Percentiles rank a stretch among this genome's conserved stretches.
phyloP scores from a whole-genome alignment of 2,888 invertebrate species.

The Heteropelma amictum region DNA sequence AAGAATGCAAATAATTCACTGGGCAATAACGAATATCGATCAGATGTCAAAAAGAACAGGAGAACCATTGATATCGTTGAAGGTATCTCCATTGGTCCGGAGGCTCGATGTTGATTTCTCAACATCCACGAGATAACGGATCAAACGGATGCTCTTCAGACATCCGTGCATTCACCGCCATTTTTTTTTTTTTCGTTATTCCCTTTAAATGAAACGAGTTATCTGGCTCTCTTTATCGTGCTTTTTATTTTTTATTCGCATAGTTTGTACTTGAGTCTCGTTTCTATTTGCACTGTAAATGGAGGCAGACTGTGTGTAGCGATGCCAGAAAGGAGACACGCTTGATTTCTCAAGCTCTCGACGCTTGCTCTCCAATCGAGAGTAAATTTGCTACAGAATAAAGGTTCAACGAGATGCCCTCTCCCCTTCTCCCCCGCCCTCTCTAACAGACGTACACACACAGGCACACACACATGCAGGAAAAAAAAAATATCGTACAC shows the following conservation, averaged over 20 bases:
- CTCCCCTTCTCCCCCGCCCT: too few species aligned
- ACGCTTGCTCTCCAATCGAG: constrained; percentile 39
- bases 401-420: constrained; percentile 27
- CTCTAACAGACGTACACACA: neutral
- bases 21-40: too few species aligned
- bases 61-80: too few species aligned
- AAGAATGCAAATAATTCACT: neutral
- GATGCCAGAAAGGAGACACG: constrained; percentile 20
- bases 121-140: neutral
- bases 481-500: neutral
- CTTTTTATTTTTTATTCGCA: neutral
- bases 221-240: neutral
- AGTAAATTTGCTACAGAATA: constrained; percentile 37
- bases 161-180: neutral
- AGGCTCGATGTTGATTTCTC: too few species aligned
- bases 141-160: neutral
- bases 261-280: neutral
- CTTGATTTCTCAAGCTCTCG: constrained; percentile 39
- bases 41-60: too few species aligned
- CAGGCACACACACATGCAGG: neutral
- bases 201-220: neutral
- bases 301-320: neutral
- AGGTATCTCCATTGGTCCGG: too few species aligned
- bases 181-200: neutral
- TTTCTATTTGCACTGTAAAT: constrained; percentile 35